These are phyloP conservation scores for Rhinolophus sinicus DNA, from an alignment of 2,113 vertebrate species.

Conservation along the genomic window DNA sequence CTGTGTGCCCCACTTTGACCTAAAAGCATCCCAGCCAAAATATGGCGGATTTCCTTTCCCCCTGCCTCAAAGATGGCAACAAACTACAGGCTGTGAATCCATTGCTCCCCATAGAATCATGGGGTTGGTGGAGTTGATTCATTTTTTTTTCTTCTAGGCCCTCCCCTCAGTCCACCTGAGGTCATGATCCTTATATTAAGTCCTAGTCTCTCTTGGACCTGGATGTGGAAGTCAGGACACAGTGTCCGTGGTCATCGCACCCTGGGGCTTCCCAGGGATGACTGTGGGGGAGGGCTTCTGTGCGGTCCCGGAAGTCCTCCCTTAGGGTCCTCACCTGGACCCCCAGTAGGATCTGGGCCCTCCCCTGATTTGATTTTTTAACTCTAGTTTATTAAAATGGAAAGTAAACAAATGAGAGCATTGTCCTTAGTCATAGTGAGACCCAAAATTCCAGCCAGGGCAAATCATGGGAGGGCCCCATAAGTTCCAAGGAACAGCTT, in stretches of 20 bases:
- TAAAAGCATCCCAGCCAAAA: neutral
- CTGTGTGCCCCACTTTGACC: neutral
- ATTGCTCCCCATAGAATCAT: neutral
- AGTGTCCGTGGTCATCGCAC: neutral
- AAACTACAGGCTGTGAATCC: neutral
- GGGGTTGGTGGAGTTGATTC: neutral
- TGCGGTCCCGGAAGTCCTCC: neutral
- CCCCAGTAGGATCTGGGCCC: neutral
- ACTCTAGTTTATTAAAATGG: conserved; percentile 45
- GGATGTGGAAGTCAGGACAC: neutral
- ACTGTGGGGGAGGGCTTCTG: neutral
- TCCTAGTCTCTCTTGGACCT: neutral
- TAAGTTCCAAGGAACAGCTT: neutral
- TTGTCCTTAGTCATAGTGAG: neutral
- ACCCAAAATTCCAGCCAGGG: conserved; percentile 11
- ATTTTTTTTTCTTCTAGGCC: neutral
- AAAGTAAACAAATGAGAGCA: neutral
- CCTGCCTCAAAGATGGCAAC: neutral
- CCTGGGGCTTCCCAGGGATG: neutral
- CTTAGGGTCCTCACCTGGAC: neutral
- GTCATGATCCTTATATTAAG: neutral
- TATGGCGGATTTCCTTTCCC: neutral
- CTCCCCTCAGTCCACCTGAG: neutral
- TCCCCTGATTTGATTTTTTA: neutral
- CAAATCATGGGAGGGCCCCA: neutral